A percentile compares a stretch with the other conserved stretches of the same genome.
Evolutionary conservation across 2,797 vertebrate species (phyloP).

Genomic region (Caiman crocodilus): DNA sequence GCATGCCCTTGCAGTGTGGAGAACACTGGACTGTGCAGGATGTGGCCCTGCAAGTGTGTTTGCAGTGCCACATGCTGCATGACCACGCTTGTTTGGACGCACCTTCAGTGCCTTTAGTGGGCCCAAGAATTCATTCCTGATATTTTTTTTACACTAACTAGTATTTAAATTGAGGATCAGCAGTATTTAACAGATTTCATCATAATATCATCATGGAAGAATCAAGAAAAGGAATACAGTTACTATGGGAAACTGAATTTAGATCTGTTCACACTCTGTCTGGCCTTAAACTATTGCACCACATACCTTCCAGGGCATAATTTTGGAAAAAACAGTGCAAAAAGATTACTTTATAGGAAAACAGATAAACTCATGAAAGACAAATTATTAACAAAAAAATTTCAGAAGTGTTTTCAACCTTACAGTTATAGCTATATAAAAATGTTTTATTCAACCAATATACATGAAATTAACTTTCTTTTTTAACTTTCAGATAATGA

Average conservation of each 20-base stretch:
- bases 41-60: no score
- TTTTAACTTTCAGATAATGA: conserved; percentile 84
- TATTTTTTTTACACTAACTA: no score
- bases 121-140: not conserved
- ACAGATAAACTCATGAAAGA: not conserved
- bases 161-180: no score
- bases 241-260: not conserved
- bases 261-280: not conserved
- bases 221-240: not conserved
- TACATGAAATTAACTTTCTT: not conserved
- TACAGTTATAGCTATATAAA: not conserved
- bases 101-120: not conserved
- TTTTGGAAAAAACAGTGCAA: not conserved
- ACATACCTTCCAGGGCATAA: not conserved
- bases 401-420: not conserved
- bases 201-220: no score
- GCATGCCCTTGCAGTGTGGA: no score
- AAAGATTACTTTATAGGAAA: not conserved
- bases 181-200: no score
- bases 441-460: not conserved
- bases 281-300: not conserved
- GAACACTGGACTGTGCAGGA: no score
- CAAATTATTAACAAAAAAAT: not conserved
- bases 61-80: no score
- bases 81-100: no score